A percentile compares a stretch with the other conserved stretches of the same genome.
Conservation (phyloP, 2,888 invertebrate genomes). For the Tachina lurida region DNA sequence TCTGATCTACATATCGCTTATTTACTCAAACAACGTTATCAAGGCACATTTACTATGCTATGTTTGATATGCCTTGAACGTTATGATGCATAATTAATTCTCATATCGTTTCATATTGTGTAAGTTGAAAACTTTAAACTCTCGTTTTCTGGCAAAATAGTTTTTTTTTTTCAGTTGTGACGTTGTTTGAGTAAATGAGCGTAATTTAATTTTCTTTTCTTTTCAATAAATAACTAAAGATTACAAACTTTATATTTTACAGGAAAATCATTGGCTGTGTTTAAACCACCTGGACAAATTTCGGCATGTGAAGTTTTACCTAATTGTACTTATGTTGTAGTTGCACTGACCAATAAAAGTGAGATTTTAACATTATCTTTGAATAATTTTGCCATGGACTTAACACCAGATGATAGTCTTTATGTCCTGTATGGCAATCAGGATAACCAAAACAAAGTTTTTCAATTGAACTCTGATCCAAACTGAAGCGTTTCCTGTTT, state of each 20-base stretch:
- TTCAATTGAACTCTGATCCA: conserved; percentile 83
- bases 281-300: conserved; percentile 89
- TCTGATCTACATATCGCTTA: no score
- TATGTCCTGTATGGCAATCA: conserved; percentile 83
- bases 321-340: conserved; percentile 88
- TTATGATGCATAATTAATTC: no score
- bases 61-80: no score
- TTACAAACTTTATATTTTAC: conserved; percentile 72
- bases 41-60: no score
- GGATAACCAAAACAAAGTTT: conserved; percentile 85
- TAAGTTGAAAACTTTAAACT: no score
- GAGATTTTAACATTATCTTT: conserved; percentile 87
- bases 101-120: no score
- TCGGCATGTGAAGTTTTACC: conserved; percentile 90
- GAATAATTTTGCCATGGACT: conserved; percentile 78
- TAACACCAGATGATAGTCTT: conserved; percentile 77
- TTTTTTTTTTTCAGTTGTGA: no score
- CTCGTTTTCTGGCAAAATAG: no score
- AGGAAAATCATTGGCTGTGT: conserved; percentile 91
- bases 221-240: background rate
- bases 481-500: conserved; percentile 31
- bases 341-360: conserved; percentile 87
- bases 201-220: background rate
- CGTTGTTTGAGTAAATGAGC: no score
- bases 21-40: no score